phyloP scores from a whole-genome alignment of 2,888 invertebrate genomes.

The Acronicta leporina region DNA sequence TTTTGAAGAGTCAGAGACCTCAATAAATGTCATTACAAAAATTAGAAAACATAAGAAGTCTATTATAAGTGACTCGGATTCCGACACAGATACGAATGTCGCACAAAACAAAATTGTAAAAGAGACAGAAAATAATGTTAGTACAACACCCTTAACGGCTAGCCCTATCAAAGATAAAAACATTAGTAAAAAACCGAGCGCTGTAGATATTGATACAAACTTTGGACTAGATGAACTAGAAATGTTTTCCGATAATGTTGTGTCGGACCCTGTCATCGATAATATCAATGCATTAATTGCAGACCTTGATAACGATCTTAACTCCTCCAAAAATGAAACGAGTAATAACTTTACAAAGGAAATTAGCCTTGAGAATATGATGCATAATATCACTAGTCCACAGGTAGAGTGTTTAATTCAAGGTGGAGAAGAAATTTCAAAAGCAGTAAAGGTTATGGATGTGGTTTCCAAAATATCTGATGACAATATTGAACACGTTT shows the following conservation, averaged over 20 bases:
- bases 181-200: constrained; percentile 15
- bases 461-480: constrained; percentile 25
- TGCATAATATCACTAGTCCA: constrained; percentile 65
- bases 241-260: constrained; percentile 77
- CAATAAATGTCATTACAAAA: constrained; percentile 19
- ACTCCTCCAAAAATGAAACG: constrained; percentile 62
- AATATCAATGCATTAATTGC: constrained; percentile 81
- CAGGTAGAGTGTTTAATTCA: constrained; percentile 55
- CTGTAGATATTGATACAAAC: constrained; percentile 50
- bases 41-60: constrained; percentile 62
- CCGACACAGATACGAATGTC: constrained; percentile 60
- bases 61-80: constrained; percentile 70
- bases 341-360: constrained; percentile 69
- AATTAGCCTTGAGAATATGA: constrained; percentile 69
- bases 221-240: constrained; percentile 76
- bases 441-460: constrained; percentile 50
- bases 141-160: not conserved
- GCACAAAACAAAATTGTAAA: constrained; percentile 12
- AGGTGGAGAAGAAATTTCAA: constrained; percentile 57
- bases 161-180: constrained; percentile 32
- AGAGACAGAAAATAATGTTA: not conserved
- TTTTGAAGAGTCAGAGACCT: constrained; percentile 33
- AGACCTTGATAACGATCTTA: constrained; percentile 75
- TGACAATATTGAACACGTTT: not conserved
- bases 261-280: constrained; percentile 73